Evolutionary conservation across 2,113 vertebrate species (phyloP).

Genomic region (Chlamydotis undulata): DNA sequence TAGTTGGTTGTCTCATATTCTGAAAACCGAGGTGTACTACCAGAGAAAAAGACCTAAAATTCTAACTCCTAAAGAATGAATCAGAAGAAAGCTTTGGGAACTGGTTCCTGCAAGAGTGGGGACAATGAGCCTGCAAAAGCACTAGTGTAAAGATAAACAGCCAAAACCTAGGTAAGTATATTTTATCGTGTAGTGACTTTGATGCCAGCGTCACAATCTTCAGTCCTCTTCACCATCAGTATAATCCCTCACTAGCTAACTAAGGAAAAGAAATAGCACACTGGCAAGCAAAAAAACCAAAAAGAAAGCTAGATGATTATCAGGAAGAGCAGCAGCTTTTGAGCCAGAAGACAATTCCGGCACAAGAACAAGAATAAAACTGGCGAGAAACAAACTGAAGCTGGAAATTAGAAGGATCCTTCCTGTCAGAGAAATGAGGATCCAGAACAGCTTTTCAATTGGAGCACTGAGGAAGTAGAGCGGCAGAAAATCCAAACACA

Average conservation of each 20-base stretch:
- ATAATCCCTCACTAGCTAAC: neutral
- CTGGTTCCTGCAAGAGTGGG: neutral
- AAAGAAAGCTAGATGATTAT: neutral
- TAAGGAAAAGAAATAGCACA: neutral
- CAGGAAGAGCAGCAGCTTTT: neutral
- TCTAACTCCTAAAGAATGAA: neutral
- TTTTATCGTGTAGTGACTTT: neutral
- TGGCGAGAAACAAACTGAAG: neutral
- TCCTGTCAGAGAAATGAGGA: neutral
- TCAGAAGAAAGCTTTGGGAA: neutral
- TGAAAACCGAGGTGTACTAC: neutral
- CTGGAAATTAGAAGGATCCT: neutral
- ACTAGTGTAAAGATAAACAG: neutral
- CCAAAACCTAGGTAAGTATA: neutral
- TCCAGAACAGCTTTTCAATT: neutral
- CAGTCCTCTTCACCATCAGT: neutral
- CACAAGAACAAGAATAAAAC: neutral
- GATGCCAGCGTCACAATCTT: neutral
- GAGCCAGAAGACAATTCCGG: neutral
- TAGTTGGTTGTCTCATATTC: neutral
- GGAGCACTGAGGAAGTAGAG: neutral
- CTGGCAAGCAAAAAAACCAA: neutral
- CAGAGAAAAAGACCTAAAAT: neutral
- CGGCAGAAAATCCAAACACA: neutral
- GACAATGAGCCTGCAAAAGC: neutral